Conservation (phyloP, 1,140 invertebrate species). For the Octopus sinensis region DNA sequence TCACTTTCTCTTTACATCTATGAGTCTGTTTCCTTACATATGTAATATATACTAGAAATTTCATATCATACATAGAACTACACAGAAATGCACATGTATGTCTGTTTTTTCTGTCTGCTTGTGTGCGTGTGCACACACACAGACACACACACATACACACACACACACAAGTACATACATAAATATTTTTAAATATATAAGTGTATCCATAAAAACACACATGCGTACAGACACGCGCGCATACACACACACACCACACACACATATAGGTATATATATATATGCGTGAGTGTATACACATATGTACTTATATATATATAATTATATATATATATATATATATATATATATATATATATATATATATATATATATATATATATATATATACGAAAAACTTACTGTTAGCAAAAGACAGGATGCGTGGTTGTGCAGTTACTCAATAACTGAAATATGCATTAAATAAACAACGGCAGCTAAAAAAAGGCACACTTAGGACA, state of each 20-base stretch:
- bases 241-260: neutral
- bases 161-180: neutral
- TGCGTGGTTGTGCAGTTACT: too few relatives aligned
- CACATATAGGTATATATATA: neutral
- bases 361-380: too few relatives aligned
- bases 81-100: too few relatives aligned
- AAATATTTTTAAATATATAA: neutral
- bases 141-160: fast-evolving
- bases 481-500: too few relatives aligned
- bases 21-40: too few relatives aligned
- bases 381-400: too few relatives aligned
- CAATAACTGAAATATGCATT: too few relatives aligned
- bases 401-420: too few relatives aligned
- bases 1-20: too few relatives aligned
- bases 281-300: neutral
- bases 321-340: conserved; percentile 9
- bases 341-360: neutral
- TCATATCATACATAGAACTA: too few relatives aligned
- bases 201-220: neutral
- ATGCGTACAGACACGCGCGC: neutral
- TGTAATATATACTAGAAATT: too few relatives aligned
- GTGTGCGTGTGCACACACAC: neutral
- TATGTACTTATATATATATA: neutral
- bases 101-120: neutral
- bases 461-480: too few relatives aligned